Evolutionary conservation across 2,113 vertebrate genomes (phyloP), one percentile per base, ranked within the genome.

Genomic region (Myotis brandtii): DNA sequence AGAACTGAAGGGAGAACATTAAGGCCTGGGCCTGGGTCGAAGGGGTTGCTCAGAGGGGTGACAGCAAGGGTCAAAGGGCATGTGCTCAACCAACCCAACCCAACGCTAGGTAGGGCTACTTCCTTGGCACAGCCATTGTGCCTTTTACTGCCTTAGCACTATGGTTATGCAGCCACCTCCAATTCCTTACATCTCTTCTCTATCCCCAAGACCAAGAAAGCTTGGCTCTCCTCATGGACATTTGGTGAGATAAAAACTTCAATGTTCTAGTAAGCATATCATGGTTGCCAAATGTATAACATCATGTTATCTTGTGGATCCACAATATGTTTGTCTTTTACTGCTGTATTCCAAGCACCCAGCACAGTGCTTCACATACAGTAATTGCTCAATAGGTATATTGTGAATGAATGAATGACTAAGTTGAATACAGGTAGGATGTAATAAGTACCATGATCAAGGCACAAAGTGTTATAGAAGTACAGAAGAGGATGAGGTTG

Each of bases 331-430:
- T 34, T 69, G 16, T 82, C 11, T 83, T 54, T 81, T 52, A 84
- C 80, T 77, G 50, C 80, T 90, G 48, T 88, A 79, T 52, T 77
- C 69, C n/a, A 64, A 70, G n/a, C 34, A 89, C 30, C 2, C 12
- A 86, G 48, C 16, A 80, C 48, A 52, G 64, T 73, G 30, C 46
- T 76, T 84, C 70, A 72, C 32, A 67, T 85, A 50, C 3, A 77
- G 79, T 75, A 73, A 80, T 84, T 89, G 56, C 37, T 89, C 62
- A 76, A 25, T 84, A 92, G 43, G 32, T 91, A 70, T 86, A 75
- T 72, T 93, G 84, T 93, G 9, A 89, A 52, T 73, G 66, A 93
- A 50, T 81, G 23, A 54, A 56, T 83, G 37, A 54, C 48, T 66
- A 77, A 83, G 32, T 70, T 18, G 20, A 83, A 94, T 66, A 64